Evolutionary conservation across 2,888 invertebrate species (phyloP), one percentile per base, ranked within the genome.

Genomic region (Ferrisia virgata): DNA sequence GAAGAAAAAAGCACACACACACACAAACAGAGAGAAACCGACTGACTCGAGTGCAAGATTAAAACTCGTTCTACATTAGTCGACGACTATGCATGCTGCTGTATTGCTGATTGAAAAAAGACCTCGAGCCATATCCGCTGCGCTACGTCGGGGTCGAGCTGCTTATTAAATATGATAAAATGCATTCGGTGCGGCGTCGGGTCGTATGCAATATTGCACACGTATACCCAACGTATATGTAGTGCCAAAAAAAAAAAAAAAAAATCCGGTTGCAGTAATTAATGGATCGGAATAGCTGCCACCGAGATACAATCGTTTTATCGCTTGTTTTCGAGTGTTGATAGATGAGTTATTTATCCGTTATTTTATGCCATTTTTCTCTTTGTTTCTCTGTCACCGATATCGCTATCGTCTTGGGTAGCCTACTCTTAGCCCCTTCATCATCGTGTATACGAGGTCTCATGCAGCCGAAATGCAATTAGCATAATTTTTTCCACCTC

Each of bases 51-150:
- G 8, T 22, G 22, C 72, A 22, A 36, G 36, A 36, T 76, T 11
- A 1, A 3, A 33, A 58, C 5, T 1, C 33, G 33, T 25, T 1
- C 28, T 64, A n/a, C n/a, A n/a, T n/a, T n/a, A n/a, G n/a, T 28
- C 64, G 18, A 28, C 2, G 6, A 28, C n/a, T 1, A 8, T 33
- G 2, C 6, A 1, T n/a, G 2, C 15, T 18, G 28, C 36, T 15
- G 36, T n/a, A 36, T n/a, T 36, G 13, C 72, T 36, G 25, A 76
- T 33, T 36, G 72, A 76, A 76, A 76, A 76, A 76, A 36, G 36
- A 76, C 36, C 72, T 76, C 72, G 28, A 28, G 72, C 72, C 72
- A 36, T 76, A 76, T 76, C 72, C 72, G 72, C 72, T 18, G 53
- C n/a, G n/a, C n/a, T n/a, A n/a, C n/a, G n/a, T n/a, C n/a, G n/a